A percentile compares a stretch with the other conserved stretches of the same genome.
Evolutionary conservation across 1,140 invertebrate species (phyloP).

Genomic region (Ptiloglossa arizonensis): DNA sequence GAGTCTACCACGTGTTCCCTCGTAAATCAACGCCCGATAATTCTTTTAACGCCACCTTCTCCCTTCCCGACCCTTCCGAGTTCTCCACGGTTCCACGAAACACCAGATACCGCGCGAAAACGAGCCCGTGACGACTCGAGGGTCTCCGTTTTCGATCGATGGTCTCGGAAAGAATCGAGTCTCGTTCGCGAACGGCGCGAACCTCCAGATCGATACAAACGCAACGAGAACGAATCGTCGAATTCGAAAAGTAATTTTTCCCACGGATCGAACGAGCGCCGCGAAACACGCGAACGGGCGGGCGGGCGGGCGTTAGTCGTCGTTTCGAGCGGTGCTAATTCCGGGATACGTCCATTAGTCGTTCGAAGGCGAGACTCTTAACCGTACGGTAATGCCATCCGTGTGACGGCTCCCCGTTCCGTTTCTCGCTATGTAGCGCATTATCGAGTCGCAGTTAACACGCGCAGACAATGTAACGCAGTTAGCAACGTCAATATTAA

Average conservation of each 20-base stretch:
- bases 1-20: not conserved
- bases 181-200: too few species aligned
- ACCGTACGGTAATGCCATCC: not conserved
- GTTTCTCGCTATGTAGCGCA: not conserved
- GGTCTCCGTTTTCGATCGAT: not conserved
- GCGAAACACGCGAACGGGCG: too few species aligned
- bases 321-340: too few species aligned
- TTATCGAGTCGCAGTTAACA: constrained; percentile 44
- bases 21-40: constrained; percentile 45
- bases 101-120: not conserved
- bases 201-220: too few species aligned
- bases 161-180: not conserved
- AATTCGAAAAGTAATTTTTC: too few species aligned
- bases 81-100: not conserved
- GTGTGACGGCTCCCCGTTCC: not conserved
- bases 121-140: too few species aligned
- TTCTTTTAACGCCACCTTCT: constrained; percentile 28
- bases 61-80: too few species aligned
- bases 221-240: too few species aligned
- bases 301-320: too few species aligned
- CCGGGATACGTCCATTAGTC: not conserved
- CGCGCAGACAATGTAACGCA: constrained; percentile 47
- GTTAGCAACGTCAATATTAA: constrained; percentile 57
- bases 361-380: not conserved
- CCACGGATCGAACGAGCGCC: too few species aligned